Conservation (phyloP, 2,888 invertebrate species). For the Timema podura region DNA sequence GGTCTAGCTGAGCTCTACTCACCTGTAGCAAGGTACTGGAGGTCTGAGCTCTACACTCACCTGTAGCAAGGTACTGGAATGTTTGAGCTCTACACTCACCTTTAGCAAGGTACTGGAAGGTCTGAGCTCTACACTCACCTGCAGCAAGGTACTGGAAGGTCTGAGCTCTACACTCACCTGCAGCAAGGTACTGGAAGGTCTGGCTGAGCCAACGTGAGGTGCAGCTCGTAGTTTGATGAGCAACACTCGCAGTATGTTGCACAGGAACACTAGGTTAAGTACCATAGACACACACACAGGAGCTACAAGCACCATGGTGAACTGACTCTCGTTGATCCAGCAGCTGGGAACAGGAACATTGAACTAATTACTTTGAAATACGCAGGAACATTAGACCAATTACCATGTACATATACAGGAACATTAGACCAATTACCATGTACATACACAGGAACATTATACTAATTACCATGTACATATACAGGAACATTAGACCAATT, state of each 20-base stretch:
- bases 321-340: slow-evolving; percentile 69
- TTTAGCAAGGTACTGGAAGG: no score
- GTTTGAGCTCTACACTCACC: no score
- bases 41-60: no score
- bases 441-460: background rate
- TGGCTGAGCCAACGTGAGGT: slow-evolving; percentile 54
- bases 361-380: background rate
- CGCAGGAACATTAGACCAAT: background rate
- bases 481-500: no score
- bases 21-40: no score
- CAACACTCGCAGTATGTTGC: slow-evolving; percentile 85
- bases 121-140: no score
- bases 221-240: slow-evolving; percentile 75
- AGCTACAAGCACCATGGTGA: slow-evolving; percentile 66
- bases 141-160: no score
- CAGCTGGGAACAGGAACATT: slow-evolving; percentile 51
- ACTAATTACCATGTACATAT: no score
- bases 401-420: background rate
- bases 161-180: slow-evolving; percentile 43
- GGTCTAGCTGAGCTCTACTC: no score
- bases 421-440: background rate
- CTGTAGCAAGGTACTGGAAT: no score
- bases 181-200: slow-evolving; percentile 66
- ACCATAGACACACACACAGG: slow-evolving; percentile 76
- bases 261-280: slow-evolving; percentile 78